These are phyloP conservation scores for Hirtodrosophila cameraria DNA, from an alignment of 2,888 invertebrate species.

Conservation along the genomic window DNA sequence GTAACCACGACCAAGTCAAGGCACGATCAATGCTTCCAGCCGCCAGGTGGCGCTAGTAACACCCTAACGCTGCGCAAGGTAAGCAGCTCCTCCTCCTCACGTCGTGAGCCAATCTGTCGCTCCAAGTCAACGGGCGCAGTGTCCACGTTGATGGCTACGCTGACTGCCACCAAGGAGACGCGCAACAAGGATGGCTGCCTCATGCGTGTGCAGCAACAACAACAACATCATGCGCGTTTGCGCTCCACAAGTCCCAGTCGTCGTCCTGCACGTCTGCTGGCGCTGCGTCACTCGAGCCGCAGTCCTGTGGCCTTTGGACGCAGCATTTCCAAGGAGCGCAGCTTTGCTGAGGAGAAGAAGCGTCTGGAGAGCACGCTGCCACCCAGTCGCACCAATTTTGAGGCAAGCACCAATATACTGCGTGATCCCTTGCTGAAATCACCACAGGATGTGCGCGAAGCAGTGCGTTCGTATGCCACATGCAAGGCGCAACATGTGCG, in stretches of 20 bases:
- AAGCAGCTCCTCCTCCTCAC: constrained; percentile 27
- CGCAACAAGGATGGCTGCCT: constrained; percentile 58
- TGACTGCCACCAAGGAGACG: constrained; percentile 66
- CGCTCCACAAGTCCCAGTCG: constrained; percentile 81
- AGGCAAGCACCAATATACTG: constrained; percentile 83
- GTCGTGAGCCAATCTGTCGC: constrained; percentile 81
- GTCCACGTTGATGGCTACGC: constrained; percentile 63
- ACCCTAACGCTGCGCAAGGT: constrained; percentile 83
- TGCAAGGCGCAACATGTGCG: constrained; percentile 76
- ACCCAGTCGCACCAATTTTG: constrained; percentile 79
- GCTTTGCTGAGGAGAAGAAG: constrained; percentile 86
- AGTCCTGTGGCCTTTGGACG: constrained; percentile 84
- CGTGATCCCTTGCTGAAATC: constrained; percentile 86
- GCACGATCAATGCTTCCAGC: constrained; percentile 82
- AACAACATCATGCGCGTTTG: constrained; percentile 66
- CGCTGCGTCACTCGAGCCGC: constrained; percentile 81
- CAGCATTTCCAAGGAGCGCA: constrained; percentile 86
- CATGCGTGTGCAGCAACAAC: constrained; percentile 70
- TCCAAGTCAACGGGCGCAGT: constrained; percentile 83
- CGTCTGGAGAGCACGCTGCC: constrained; percentile 84
- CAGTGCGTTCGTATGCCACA: constrained; percentile 83
- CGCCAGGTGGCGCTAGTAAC: constrained; percentile 79
- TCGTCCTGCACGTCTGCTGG: constrained; percentile 57
- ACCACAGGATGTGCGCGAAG: constrained; percentile 86
- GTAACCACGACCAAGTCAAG: constrained; percentile 72